Conservation (phyloP, 2,888 invertebrate species). For the Ypsolopha scabrella region DNA sequence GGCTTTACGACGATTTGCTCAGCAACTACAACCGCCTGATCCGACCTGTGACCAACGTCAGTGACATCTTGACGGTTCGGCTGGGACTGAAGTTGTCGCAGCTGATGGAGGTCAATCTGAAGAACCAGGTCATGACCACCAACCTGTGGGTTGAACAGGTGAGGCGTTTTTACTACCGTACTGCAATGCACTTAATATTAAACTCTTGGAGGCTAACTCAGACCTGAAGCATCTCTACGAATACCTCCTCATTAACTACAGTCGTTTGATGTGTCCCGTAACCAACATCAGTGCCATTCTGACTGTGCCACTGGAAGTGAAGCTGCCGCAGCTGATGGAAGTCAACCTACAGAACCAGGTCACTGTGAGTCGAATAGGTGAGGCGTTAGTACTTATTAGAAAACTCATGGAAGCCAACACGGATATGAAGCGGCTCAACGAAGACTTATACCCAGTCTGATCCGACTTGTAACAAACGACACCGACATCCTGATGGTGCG, state of each 20-base stretch:
- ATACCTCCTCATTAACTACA: conserved; percentile 95
- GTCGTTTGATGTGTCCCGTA: conserved; percentile 93
- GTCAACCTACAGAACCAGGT: conserved; percentile 94
- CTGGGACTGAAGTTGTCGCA: conserved; percentile 91
- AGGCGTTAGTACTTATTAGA: conserved; percentile 25
- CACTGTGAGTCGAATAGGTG: conserved; percentile 94
- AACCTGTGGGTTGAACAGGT: conserved; percentile 96
- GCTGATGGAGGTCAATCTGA: conserved; percentile 90
- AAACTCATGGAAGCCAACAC: conserved; percentile 84
- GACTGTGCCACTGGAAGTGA: conserved; percentile 91
- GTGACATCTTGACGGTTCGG: conserved; percentile 91
- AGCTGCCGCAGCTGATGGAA: conserved; percentile 91
- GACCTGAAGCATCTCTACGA: conserved; percentile 96
- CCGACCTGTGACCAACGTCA: conserved; percentile 92
- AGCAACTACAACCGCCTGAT: conserved; percentile 96
- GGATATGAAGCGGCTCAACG: conserved; percentile 94
- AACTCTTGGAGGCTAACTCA: conserved; percentile 83
- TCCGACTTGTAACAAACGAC: conserved; percentile 93
- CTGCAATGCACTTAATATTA: conserved; percentile 25
- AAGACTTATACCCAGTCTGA: conserved; percentile 95
- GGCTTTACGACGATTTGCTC: conserved; percentile 95
- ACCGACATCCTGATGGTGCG: conserved; percentile 92
- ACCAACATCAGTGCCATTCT: conserved; percentile 93
- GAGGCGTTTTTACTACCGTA: conserved; percentile 17
- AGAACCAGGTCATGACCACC: conserved; percentile 95